These are phyloP conservation scores for Caiman crocodilus DNA, from an alignment of 2,797 vertebrate genomes.

Conservation along the genomic window DNA sequence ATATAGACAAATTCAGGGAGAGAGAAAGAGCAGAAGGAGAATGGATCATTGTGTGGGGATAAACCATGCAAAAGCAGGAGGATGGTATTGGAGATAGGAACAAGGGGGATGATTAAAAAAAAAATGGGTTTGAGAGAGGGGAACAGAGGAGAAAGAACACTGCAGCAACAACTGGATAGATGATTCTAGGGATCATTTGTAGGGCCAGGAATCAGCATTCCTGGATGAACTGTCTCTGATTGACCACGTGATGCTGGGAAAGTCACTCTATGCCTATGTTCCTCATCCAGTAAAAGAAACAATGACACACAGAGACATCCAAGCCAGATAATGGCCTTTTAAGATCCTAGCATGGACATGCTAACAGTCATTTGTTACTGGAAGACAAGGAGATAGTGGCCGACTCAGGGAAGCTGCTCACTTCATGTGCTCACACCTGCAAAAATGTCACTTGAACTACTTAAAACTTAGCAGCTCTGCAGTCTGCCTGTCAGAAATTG, in stretches of 20 bases:
- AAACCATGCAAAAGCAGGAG: not conserved
- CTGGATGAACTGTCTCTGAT: not conserved
- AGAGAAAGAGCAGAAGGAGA: not conserved
- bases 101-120: not conserved
- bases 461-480: slow-evolving; percentile 35
- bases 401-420: slow-evolving; percentile 38
- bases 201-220: slow-evolving; percentile 12
- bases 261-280: slow-evolving; percentile 14
- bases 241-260: too few relatives aligned
- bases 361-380: slow-evolving; percentile 29
- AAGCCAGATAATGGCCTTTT: slow-evolving; percentile 24
- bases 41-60: not conserved
- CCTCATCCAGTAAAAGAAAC: not conserved
- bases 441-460: not conserved
- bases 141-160: slow-evolving; percentile 1
- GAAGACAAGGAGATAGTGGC: slow-evolving; percentile 31
- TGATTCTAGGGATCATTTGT: slow-evolving; percentile 3
- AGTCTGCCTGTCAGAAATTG: too few relatives aligned
- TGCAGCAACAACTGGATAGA: not conserved
- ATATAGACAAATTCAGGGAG: not conserved
- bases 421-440: not conserved
- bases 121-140: not conserved
- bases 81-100: not conserved
- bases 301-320: slow-evolving; percentile 4
- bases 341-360: slow-evolving; percentile 37